Conservation (phyloP, 1,140 invertebrate species). For the Trichoplusia ni region DNA sequence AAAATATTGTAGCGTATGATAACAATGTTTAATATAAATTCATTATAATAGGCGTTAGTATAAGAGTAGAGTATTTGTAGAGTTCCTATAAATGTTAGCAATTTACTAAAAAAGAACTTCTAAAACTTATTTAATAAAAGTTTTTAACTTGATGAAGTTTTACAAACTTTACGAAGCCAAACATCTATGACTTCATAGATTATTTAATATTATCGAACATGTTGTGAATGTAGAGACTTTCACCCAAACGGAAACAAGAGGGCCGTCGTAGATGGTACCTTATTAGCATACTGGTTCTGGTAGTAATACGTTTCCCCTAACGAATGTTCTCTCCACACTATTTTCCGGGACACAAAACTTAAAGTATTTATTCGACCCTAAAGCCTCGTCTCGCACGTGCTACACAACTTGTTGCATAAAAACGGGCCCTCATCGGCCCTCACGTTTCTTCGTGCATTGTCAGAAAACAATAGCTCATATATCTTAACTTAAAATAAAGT, state of each 20-base stretch:
- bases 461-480: conserved; percentile 38
- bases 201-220: conserved; percentile 22
- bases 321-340: conserved; percentile 1
- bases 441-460: conserved; percentile 36
- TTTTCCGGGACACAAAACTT: conserved; percentile 11
- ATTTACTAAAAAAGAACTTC: background rate
- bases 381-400: conserved; percentile 37
- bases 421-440: conserved; percentile 26
- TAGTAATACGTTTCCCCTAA: conserved; percentile 20
- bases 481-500: conserved; percentile 33
- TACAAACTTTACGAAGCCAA: background rate
- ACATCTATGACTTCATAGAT: background rate
- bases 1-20: conserved; percentile 11
- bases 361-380: conserved; percentile 29
- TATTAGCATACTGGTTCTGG: conserved; percentile 40
- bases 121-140: background rate
- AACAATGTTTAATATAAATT: conserved; percentile 5
- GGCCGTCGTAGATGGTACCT: conserved; percentile 29
- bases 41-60: background rate
- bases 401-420: conserved; percentile 45
- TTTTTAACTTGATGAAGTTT: background rate
- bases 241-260: conserved; percentile 22
- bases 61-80: too few species aligned
- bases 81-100: background rate
- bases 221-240: conserved; percentile 29